Evolutionary conservation across 2,797 vertebrate genomes (phyloP).

Genomic region (Enteromius afrohamiltoni): DNA sequence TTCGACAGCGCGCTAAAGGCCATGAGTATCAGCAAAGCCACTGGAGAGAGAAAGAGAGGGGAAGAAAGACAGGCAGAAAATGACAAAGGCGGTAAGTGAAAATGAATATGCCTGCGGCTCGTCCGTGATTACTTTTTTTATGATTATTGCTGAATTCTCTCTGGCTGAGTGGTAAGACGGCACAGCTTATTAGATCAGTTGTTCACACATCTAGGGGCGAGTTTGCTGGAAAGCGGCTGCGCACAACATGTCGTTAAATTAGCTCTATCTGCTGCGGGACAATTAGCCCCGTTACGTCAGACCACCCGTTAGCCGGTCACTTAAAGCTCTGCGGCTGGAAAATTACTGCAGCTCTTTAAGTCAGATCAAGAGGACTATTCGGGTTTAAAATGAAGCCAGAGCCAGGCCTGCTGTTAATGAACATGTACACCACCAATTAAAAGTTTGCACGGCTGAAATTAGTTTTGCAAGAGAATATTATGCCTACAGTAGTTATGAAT

Average conservation of each 20-base stretch:
- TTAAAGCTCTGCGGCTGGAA: slow-evolving; percentile 14
- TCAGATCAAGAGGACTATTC: background rate
- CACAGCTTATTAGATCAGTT: slow-evolving; percentile 61
- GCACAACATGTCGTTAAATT: slow-evolving; percentile 34
- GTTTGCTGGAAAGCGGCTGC: slow-evolving; percentile 37
- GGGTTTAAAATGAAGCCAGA: slow-evolving; percentile 3
- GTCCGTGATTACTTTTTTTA: slow-evolving; percentile 75
- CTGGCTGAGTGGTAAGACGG: slow-evolving; percentile 70
- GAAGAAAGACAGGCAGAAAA: slow-evolving; percentile 29
- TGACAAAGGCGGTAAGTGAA: slow-evolving; percentile 67
- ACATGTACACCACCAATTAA: background rate
- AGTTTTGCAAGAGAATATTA: background rate
- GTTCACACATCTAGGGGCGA: slow-evolving; percentile 46
- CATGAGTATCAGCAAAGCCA: slow-evolving; percentile 13
- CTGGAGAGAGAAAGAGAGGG: slow-evolving; percentile 14
- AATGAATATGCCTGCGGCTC: slow-evolving; percentile 72
- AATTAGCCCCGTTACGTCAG: slow-evolving; percentile 52
- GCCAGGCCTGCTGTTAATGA: slow-evolving; percentile 1
- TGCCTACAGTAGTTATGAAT: background rate
- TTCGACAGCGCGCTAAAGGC: slow-evolving; percentile 30
- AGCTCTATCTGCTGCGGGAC: slow-evolving; percentile 53
- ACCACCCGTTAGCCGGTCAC: slow-evolving; percentile 4
- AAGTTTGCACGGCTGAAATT: background rate
- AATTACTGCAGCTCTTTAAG: slow-evolving; percentile 21
- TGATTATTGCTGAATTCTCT: slow-evolving; percentile 72